phyloP scores from a whole-genome alignment of 2,113 vertebrate genomes.

The Festucalex cinctus region DNA sequence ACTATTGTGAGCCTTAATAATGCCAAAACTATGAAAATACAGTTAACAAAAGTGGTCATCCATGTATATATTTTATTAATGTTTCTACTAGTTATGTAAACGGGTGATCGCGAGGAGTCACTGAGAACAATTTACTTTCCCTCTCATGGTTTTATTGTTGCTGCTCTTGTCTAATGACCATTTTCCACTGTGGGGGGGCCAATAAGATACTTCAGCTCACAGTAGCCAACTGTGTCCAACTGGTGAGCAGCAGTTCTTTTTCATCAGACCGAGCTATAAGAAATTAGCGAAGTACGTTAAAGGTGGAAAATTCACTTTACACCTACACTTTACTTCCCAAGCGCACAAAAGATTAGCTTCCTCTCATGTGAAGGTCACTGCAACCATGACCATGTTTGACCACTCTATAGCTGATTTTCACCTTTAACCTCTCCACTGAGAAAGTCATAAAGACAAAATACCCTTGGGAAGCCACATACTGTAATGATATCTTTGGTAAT shows the following conservation, averaged over 20 bases:
- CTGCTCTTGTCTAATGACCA: constrained; percentile 33
- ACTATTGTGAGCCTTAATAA: constrained; percentile 44
- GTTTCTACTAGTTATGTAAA: constrained; percentile 58
- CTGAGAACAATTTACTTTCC: constrained; percentile 45
- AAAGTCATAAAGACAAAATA: constrained; percentile 23
- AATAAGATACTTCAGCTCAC: constrained; percentile 27
- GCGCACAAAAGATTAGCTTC: constrained; percentile 11
- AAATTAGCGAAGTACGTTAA: constrained; percentile 17
- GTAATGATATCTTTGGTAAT: constrained; percentile 23
- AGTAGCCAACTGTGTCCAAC: constrained; percentile 15
- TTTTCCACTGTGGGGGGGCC: constrained; percentile 31
- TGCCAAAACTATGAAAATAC: constrained; percentile 32
- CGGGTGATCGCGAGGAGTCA: constrained; percentile 39
- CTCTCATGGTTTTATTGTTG: constrained; percentile 44
- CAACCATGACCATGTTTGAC: constrained; percentile 24
- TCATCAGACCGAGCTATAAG: constrained; percentile 2
- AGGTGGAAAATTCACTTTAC: constrained; percentile 1
- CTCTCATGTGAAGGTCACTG: constrained; percentile 16
- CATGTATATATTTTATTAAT: constrained; percentile 30
- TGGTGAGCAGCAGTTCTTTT: constrained; percentile 1
- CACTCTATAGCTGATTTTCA: constrained; percentile 24
- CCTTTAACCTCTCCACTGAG: constrained; percentile 23
- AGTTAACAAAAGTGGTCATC: constrained; percentile 27
- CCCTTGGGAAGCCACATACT: constrained; percentile 5
- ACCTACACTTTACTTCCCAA: neutral